phyloP scores from a whole-genome alignment of 2,888 invertebrate genomes.

The Nineta flava region DNA sequence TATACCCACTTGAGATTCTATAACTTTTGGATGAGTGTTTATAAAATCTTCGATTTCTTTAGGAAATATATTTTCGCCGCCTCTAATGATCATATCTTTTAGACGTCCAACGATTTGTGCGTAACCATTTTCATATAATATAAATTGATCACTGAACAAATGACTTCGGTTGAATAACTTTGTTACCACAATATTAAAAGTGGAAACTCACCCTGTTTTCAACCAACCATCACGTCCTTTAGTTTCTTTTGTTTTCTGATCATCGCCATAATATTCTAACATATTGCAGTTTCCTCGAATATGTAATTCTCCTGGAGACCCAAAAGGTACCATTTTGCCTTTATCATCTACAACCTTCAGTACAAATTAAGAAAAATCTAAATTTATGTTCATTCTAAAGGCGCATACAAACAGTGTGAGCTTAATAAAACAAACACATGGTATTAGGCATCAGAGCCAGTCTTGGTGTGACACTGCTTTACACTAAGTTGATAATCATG shows the following conservation, averaged over 20 bases:
- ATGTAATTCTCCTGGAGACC: constrained; percentile 57
- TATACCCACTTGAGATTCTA: constrained; percentile 58
- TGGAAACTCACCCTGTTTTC: constrained; percentile 51
- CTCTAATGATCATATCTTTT: constrained; percentile 65
- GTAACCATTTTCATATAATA: constrained; percentile 51
- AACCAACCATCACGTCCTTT: constrained; percentile 60
- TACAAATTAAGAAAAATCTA: too few relatives aligned
- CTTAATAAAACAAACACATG: too few relatives aligned
- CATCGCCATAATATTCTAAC: constrained; percentile 68
- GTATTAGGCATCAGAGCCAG: too few relatives aligned
- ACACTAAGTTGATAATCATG: too few relatives aligned
- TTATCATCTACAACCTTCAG: constrained; percentile 48
- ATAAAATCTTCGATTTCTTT: constrained; percentile 66
- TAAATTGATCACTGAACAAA: constrained; percentile 47
- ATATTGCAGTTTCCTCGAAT: constrained; percentile 62
- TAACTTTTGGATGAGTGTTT: constrained; percentile 53
- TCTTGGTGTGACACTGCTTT: too few relatives aligned
- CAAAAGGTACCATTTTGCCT: constrained; percentile 49
- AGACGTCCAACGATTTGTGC: constrained; percentile 53
- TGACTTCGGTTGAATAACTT: not conserved
- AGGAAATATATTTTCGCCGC: constrained; percentile 73
- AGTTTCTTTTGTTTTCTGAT: constrained; percentile 51
- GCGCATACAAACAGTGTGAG: too few relatives aligned
- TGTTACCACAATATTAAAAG: too few relatives aligned
- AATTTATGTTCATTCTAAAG: too few relatives aligned